Evolutionary conservation across 2,113 vertebrate species (phyloP), one percentile per base, ranked within the genome.

Genomic region (Phyllopteryx taeniolatus): DNA sequence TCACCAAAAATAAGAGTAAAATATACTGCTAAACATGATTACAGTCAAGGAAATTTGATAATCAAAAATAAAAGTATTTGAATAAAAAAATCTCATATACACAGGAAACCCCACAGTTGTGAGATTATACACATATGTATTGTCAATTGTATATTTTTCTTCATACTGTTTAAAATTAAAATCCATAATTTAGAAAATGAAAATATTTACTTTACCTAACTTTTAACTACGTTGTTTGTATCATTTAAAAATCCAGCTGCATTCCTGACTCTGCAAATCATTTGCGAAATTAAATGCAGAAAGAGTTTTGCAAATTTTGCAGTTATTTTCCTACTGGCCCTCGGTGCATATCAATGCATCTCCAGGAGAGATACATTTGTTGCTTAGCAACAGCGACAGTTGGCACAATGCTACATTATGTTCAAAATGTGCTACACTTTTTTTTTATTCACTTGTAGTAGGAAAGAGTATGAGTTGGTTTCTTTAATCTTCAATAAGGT

Each of bases 361-460:
- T 84, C 82, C 82, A 79, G 83, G 78, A 85, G 84, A 79, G 80
- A 86, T 80, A 42, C 81, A 85, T 83, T 86, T 89, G 89, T 91
- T 88, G 87, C 89, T 81, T 73, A 61, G 89, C 84, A 91, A 89
- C 89, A 84, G 80, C 83, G 76, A 67, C 79, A 78, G 74, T 84
- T 77, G 53, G 4, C 84, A 81, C 80, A 71, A 77, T 77, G 80
- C 84, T 83, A 81, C 76, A 67, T 71, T 9, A 62, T 81, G 65
- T 72, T 70, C 53, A 79, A 86, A 72, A 79, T 85, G 47, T 76
- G 20, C 51, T 72, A 27, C 54, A 54, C 56, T 72, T n/a, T 6
- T 57, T 60, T 13, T 13, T 15, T 56, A 5, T 15, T 39, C 35
- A 39, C 35, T 39, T 39, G 17, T 4, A 42, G 33, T 20, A 20